Evolutionary conservation across 2,888 invertebrate species (phyloP).

Genomic region (Cephus runcator): DNA sequence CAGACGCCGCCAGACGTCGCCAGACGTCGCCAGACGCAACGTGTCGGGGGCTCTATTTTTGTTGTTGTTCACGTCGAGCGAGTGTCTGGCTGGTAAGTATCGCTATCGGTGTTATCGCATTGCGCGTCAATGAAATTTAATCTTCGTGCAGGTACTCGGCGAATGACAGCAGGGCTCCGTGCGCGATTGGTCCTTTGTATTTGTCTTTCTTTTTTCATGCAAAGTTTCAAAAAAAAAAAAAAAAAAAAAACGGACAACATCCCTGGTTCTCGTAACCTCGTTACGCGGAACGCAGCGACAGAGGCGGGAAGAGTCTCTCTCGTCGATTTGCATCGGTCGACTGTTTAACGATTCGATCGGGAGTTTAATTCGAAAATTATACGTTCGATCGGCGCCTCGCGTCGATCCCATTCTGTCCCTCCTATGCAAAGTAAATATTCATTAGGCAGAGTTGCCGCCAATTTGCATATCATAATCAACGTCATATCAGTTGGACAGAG

Average conservation of each 20-base stretch:
- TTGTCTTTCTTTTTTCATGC: background rate
- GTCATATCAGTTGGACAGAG: constrained; percentile 46
- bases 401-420: constrained; percentile 45
- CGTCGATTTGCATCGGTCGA: constrained; percentile 48
- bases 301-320: background rate
- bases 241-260: background rate
- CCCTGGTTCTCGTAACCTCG: too few species aligned
- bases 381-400: constrained; percentile 57
- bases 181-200: too few species aligned
- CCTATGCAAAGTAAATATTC: constrained; percentile 58
- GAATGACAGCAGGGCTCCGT: too few species aligned
- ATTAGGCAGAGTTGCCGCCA: constrained; percentile 47
- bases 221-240: background rate
- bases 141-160: too few species aligned
- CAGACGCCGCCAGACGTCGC: too few species aligned
- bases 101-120: too few species aligned
- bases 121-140: too few species aligned
- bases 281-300: background rate
- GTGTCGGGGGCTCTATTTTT: too few species aligned
- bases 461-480: constrained; percentile 63
- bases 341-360: constrained; percentile 55
- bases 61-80: too few species aligned
- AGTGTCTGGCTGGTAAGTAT: too few species aligned
- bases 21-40: too few species aligned
- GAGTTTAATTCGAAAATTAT: constrained; percentile 62